A percentile compares a stretch with the other conserved stretches of the same genome.
Conservation (phyloP, 2,888 invertebrate genomes). For the Drosophila pseudotalamancana region DNA sequence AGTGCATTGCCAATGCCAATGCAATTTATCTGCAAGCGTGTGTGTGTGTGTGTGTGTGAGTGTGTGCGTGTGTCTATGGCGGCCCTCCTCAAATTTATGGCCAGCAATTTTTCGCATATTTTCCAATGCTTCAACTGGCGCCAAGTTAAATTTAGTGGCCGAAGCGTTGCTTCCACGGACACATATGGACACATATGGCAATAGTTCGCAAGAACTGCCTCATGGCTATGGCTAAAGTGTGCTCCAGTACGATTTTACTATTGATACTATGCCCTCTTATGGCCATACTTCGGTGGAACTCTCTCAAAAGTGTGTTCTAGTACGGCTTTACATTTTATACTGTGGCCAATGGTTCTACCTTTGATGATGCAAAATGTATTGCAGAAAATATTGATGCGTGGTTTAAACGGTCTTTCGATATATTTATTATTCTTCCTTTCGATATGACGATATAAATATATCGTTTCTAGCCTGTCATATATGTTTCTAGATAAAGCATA, state of each 20-base stretch:
- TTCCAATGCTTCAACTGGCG: constrained; percentile 66
- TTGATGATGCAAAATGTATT: too few relatives aligned
- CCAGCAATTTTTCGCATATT: constrained; percentile 79
- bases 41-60: constrained; percentile 17
- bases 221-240: not conserved
- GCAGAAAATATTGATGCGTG: too few relatives aligned
- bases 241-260: not conserved
- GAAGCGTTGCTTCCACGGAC: constrained; percentile 7
- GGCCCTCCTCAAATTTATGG: constrained; percentile 61
- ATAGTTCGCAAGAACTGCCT: not conserved
- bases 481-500: too few relatives aligned
- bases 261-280: too few relatives aligned
- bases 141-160: constrained; percentile 59
- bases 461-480: too few relatives aligned
- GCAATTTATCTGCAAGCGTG: constrained; percentile 34
- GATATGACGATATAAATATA: too few relatives aligned
- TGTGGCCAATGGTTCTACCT: too few relatives aligned
- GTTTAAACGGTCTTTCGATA: too few relatives aligned
- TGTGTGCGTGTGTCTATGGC: constrained; percentile 33
- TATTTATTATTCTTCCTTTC: too few relatives aligned
- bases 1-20: constrained; percentile 39
- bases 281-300: too few relatives aligned
- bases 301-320: too few relatives aligned
- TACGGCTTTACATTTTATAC: too few relatives aligned
- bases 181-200: constrained; percentile 30